phyloP scores from a whole-genome alignment of 1,140 invertebrate species.

The Ostrea edulis region DNA sequence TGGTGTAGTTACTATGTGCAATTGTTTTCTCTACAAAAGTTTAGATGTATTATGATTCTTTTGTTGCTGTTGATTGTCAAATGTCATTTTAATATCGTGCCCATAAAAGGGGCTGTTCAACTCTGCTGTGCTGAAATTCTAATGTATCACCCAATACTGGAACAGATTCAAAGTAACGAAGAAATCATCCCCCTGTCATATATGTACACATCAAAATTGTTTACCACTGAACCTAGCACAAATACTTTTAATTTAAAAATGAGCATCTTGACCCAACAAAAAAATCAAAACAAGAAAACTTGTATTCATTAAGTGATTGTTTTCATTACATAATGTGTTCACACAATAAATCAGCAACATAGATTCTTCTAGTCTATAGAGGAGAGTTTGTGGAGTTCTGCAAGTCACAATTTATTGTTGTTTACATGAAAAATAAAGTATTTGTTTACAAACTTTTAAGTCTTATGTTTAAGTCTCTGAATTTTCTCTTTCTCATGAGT shows the following conservation, averaged over 20 bases:
- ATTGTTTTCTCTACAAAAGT: constrained; percentile 10
- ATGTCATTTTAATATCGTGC: neutral
- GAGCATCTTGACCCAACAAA: no score
- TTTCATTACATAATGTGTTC: neutral
- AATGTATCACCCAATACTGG: neutral
- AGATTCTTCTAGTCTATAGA: neutral
- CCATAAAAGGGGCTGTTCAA: neutral
- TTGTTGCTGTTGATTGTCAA: neutral
- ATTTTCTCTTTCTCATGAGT: no score
- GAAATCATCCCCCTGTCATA: neutral
- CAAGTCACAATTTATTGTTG: constrained; percentile 19
- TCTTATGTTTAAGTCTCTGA: no score
- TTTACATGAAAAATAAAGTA: constrained; percentile 7
- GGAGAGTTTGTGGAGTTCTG: constrained; percentile 18
- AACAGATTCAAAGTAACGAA: neutral
- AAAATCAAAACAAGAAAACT: neutral
- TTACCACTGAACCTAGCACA: neutral
- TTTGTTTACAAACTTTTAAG: neutral
- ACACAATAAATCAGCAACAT: neutral
- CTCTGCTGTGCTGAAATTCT: neutral
- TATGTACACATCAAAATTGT: neutral
- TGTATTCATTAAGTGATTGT: neutral
- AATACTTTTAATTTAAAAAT: no score
- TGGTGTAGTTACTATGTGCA: neutral
- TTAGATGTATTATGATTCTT: neutral